Base-by-base conservation (phyloP, 2,888 invertebrate genomes). In the Drosophila lacicola region DNA sequence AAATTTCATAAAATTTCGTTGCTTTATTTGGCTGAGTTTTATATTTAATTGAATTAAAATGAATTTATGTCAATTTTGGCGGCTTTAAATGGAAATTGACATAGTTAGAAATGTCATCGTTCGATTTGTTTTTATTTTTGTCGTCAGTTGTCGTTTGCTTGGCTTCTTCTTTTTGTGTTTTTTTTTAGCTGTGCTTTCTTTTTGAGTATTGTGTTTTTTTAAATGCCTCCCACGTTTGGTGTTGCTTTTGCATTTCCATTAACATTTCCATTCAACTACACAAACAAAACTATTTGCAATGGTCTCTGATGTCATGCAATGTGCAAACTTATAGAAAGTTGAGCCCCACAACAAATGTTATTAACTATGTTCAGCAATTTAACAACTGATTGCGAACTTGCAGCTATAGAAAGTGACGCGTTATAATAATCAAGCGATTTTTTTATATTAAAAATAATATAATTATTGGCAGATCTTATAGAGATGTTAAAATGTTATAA, bases 31-130 rank as follows among this genome's bases (percentile, higher is more conserved):
- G 19, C 34, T 13, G 49, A 10, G 19, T 54, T 70, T 60, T 64
- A 49, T 74, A 47, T 67, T 82, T 82, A 88, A 88, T 88, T 84
- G 62, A 86, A 84, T 85, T 84, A 82, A 82, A 78, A 70, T 67
- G 56, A 66, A 74, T 78, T 72, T 53, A 65, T 74, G 71, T 76
- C 73, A 63, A 77, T 84, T 84, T 70, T 51, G 56, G 46, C 57
- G 17, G 60, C 69, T 76, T 67, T 53, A 74, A 83, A 87, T 72
- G 80, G 73, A 80, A 86, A 88, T 75, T 82, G 88, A 69, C 88
- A 85, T 70, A 74, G 69, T 57, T 76, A 25, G 47, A 58, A 63
- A 53, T 74, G 71, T 64, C 61, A 58, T 33, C 55, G 58, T 77
- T 53, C 60, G 8, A 41, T 41, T 41, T 29, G 1, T 37, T 46